Evolutionary conservation across 2,888 invertebrate genomes (phyloP).

Genomic region (Aspidiotus rigidus): DNA sequence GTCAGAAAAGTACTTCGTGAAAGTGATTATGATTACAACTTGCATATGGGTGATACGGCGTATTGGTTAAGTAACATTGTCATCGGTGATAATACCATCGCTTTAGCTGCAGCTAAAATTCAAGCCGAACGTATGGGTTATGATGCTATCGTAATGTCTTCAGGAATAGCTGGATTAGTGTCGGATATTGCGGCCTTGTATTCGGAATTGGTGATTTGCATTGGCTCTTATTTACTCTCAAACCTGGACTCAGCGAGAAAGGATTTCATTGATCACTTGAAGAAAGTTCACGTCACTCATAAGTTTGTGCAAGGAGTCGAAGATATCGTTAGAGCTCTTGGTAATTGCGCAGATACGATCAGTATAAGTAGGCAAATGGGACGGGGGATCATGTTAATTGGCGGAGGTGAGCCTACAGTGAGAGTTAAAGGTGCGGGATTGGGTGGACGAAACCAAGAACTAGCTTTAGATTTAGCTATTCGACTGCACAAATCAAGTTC

Average conservation of each 20-base stretch:
- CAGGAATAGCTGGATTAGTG: conserved; percentile 62
- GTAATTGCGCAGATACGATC: not conserved
- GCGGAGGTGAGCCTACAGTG: conserved; percentile 90
- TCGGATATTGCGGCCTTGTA: conserved; percentile 53
- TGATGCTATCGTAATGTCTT: conserved; percentile 57
- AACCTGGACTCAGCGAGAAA: not conserved
- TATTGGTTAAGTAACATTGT: conserved; percentile 54
- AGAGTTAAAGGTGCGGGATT: conserved; percentile 62
- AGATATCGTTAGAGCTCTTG: not conserved
- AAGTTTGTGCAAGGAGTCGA: conserved; percentile 1
- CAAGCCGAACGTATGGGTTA: conserved; percentile 52
- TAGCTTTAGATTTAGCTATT: conserved; percentile 69
- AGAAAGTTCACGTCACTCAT: not conserved
- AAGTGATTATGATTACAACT: too few relatives aligned
- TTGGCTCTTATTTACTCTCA: conserved; percentile 40
- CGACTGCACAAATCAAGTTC: conserved; percentile 42
- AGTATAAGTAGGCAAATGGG: conserved; percentile 1
- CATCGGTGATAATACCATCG: conserved; percentile 65
- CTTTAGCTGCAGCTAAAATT: conserved; percentile 53
- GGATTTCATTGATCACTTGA: conserved; percentile 19
- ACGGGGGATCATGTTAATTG: conserved; percentile 56
- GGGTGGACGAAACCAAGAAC: conserved; percentile 93
- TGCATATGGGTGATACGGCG: not conserved
- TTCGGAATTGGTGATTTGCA: conserved; percentile 44
- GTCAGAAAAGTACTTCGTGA: too few relatives aligned